These are phyloP conservation scores for Pampusana beccarii DNA, from an alignment of 2,113 vertebrate genomes.

Conservation along the genomic window DNA sequence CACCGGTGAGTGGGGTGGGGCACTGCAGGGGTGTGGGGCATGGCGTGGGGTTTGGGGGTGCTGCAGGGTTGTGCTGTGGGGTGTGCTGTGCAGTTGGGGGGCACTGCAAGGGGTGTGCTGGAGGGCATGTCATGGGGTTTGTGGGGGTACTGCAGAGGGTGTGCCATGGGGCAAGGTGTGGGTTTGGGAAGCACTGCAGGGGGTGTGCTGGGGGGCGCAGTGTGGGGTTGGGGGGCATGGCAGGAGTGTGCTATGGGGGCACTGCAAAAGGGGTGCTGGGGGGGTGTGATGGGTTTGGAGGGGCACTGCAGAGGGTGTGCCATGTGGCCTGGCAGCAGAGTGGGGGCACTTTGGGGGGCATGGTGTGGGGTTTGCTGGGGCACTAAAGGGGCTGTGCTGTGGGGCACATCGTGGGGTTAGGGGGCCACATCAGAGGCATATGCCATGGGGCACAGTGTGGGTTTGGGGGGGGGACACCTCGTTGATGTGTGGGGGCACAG, in stretches of 20 bases:
- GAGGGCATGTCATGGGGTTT: no score
- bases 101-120: no score
- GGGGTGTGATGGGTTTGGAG: no score
- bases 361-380: neutral
- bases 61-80: no score
- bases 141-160: neutral
- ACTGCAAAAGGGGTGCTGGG: no score
- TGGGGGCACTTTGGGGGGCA: neutral
- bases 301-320: no score
- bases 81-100: no score
- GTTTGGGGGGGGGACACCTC: neutral
- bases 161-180: neutral
- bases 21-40: no score
- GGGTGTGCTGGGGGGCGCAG: neutral
- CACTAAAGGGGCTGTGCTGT: neutral
- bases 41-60: neutral
- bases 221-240: neutral
- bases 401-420: no score
- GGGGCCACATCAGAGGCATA: neutral
- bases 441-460: neutral
- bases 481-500: neutral
- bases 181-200: neutral
- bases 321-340: neutral
- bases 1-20: slow-evolving; percentile 80
- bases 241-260: no score